A percentile compares a stretch with the other conserved stretches of the same genome.
phyloP scores from a whole-genome alignment of 1,140 invertebrate genomes.

The Drosophila serrata region DNA sequence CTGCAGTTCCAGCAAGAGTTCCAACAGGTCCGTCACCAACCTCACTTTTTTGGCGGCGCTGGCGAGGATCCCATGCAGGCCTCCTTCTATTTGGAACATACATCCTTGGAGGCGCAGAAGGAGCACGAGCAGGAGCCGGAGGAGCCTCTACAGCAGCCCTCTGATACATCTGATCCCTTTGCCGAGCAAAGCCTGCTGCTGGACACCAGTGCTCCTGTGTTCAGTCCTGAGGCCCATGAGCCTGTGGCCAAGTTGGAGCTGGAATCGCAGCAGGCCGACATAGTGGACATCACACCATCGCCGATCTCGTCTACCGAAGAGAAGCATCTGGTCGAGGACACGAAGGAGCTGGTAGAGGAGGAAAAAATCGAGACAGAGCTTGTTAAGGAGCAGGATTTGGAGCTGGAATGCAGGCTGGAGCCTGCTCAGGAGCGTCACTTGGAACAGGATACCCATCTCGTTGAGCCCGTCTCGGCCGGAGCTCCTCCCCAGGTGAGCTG shows the following conservation, averaged over 20 bases:
- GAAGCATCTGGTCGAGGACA: constrained; percentile 78
- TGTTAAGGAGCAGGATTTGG: constrained; percentile 8
- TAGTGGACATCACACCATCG: constrained; percentile 71
- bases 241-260: constrained; percentile 60
- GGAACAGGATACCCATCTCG: constrained; percentile 20
- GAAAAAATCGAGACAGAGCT: constrained; percentile 18
- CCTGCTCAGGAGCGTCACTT: neutral
- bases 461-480: constrained; percentile 51
- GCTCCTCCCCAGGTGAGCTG: constrained; percentile 66
- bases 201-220: constrained; percentile 65
- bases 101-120: constrained; percentile 52
- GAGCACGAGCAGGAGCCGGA: neutral
- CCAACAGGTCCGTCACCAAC: constrained; percentile 44
- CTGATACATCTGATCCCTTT: constrained; percentile 24
- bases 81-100: constrained; percentile 76
- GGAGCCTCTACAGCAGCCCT: neutral
- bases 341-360: constrained; percentile 59
- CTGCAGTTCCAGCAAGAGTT: constrained; percentile 55
- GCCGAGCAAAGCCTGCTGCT: constrained; percentile 54
- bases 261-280: constrained; percentile 55
- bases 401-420: constrained; percentile 9
- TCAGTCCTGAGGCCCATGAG: constrained; percentile 38
- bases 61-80: constrained; percentile 73
- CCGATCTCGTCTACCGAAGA: constrained; percentile 76
- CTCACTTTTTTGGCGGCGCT: constrained; percentile 29